Evolutionary conservation across 2,888 invertebrate genomes (phyloP).

Genomic region (Germaria angustata): DNA sequence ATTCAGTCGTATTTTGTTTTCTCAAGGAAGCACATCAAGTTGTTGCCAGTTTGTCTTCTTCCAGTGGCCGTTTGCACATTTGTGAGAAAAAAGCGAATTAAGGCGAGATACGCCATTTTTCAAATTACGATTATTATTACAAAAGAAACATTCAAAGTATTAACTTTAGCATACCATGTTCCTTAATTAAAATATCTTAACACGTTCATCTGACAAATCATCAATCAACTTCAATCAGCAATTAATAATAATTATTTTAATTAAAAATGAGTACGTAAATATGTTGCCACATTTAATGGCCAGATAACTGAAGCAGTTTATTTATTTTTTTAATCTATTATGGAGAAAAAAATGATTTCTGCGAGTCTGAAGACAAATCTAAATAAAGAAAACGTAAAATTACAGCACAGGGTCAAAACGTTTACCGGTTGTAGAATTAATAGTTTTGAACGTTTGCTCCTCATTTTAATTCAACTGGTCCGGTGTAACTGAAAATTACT

Average conservation of each 20-base stretch:
- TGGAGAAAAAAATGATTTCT: constrained; percentile 2
- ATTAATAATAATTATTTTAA: constrained; percentile 43
- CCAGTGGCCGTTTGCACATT: too few relatives aligned
- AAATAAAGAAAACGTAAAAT: not conserved
- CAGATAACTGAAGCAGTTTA: constrained; percentile 2
- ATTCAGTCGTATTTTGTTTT: too few relatives aligned
- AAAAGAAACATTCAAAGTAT: not conserved
- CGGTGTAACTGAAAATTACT: constrained; percentile 25
- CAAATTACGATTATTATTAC: not conserved
- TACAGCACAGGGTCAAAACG: constrained; percentile 59
- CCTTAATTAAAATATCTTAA: constrained; percentile 29
- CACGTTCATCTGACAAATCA: constrained; percentile 27
- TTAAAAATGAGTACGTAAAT: constrained; percentile 17
- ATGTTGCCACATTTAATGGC: constrained; percentile 40
- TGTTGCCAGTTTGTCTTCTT: too few relatives aligned
- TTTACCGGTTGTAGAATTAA: constrained; percentile 58
- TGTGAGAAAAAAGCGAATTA: too few relatives aligned
- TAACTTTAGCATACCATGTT: not conserved
- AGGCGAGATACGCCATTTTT: too few relatives aligned
- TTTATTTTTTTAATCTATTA: not conserved
- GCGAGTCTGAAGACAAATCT: not conserved
- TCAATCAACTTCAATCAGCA: constrained; percentile 53
- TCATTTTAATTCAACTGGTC: constrained; percentile 46
- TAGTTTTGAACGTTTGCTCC: constrained; percentile 56
- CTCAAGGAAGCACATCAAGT: too few relatives aligned